These are phyloP conservation scores for Cuculus canorus DNA, from an alignment of 2,797 vertebrate genomes.

Conservation along the genomic window DNA sequence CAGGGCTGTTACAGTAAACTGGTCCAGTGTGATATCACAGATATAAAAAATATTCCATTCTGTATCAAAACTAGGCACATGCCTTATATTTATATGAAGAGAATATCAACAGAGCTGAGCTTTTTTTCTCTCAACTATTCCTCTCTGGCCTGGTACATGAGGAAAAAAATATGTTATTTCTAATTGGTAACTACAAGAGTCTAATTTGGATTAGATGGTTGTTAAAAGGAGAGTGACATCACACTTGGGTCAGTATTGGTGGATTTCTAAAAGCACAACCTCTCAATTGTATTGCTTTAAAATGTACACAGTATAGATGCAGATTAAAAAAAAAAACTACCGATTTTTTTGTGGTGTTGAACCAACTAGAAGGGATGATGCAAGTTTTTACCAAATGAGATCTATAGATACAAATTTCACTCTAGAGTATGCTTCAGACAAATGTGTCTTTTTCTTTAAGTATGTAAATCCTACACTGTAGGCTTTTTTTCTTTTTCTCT, in stretches of 20 bases:
- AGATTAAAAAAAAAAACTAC: conserved; percentile 70
- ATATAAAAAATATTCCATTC: conserved; percentile 85
- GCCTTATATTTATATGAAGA: conserved; percentile 82
- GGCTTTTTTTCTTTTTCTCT: conserved; percentile 72
- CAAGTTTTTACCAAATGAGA: conserved; percentile 81
- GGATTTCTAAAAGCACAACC: conserved; percentile 79
- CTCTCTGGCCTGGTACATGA: conserved; percentile 66
- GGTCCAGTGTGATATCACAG: conserved; percentile 81
- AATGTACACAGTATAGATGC: conserved; percentile 82
- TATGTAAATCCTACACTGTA: conserved; percentile 85
- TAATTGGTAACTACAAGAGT: conserved; percentile 54
- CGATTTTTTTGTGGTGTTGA: conserved; percentile 75
- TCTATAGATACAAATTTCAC: conserved; percentile 82
- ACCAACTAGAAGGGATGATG: conserved; percentile 77
- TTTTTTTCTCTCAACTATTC: conserved; percentile 67
- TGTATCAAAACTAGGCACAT: conserved; percentile 85
- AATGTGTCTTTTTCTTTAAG: conserved; percentile 75
- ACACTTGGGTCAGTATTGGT: conserved; percentile 75
- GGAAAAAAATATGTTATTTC: conserved; percentile 60
- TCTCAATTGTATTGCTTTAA: conserved; percentile 86
- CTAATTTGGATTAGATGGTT: conserved; percentile 45
- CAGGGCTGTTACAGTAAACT: conserved; percentile 80
- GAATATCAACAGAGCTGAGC: conserved; percentile 72
- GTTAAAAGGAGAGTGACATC: conserved; percentile 75
- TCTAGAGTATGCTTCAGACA: conserved; percentile 79